Evolutionary conservation across 1,140 invertebrate genomes (phyloP).

Genomic region (Lepidurus packardi): DNA sequence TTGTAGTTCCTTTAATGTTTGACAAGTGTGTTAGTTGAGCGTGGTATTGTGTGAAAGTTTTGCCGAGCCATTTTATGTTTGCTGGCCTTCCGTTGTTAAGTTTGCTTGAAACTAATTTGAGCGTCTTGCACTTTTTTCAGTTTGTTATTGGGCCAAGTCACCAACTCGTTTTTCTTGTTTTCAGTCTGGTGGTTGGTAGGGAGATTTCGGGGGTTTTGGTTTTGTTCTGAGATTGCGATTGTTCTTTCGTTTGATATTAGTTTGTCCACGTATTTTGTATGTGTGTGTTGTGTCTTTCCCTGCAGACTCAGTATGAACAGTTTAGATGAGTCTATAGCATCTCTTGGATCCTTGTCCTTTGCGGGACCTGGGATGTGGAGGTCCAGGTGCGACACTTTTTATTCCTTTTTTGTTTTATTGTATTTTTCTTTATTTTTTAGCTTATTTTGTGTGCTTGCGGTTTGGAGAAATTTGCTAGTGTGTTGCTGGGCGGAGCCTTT

Average conservation of each 20-base stretch:
- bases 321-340: conserved; percentile 34
- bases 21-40: not conserved
- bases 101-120: conserved; percentile 19
- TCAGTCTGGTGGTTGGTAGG: conserved; percentile 5
- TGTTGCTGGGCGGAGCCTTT: not conserved
- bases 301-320: conserved; percentile 33
- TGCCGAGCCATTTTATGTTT: not conserved
- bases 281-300: conserved; percentile 30
- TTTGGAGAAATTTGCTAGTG: not conserved
- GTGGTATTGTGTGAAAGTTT: not conserved
- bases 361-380: conserved; percentile 39
- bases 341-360: conserved; percentile 31
- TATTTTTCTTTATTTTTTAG: not conserved
- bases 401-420: conserved; percentile 31
- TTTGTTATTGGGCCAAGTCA: conserved; percentile 30
- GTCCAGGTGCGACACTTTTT: conserved; percentile 38
- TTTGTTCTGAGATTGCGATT: not conserved
- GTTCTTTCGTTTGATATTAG: not conserved
- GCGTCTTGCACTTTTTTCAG: conserved; percentile 30
- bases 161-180: conserved; percentile 25
- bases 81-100: not conserved
- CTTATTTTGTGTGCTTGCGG: not conserved
- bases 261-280: conserved; percentile 16
- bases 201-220: not conserved
- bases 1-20: not conserved